A percentile compares a stretch with the other conserved stretches of the same genome.
These are phyloP conservation scores for Bucco capensis DNA, from an alignment of 2,113 vertebrate genomes.

Conservation along the genomic window DNA sequence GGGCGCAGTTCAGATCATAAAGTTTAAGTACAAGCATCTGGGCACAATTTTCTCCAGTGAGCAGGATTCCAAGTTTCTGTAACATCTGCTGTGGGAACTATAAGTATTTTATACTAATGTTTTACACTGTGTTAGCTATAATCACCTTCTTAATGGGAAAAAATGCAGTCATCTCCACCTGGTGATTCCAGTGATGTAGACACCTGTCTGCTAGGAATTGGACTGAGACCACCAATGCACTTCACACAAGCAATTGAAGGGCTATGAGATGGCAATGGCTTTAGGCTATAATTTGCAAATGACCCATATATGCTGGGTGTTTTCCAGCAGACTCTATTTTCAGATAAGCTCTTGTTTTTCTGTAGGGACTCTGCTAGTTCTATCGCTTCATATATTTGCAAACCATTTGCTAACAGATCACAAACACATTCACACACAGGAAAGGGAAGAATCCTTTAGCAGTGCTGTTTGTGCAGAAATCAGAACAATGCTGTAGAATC, in stretches of 20 bases:
- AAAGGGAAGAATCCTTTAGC: background rate
- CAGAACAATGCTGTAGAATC: background rate
- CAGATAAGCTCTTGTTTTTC: conserved; percentile 22
- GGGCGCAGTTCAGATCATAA: conserved; percentile 47
- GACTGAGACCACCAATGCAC: background rate
- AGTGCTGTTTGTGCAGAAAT: background rate
- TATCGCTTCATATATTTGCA: conserved; percentile 11
- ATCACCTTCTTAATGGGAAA: conserved; percentile 62
- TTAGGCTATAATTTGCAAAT: conserved; percentile 26
- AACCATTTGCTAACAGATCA: conserved; percentile 18
- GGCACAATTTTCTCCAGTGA: conserved; percentile 65
- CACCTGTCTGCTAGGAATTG: conserved; percentile 49
- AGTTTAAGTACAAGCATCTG: conserved; percentile 66
- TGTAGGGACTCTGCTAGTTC: background rate
- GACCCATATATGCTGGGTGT: background rate
- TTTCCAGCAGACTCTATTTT: conserved; percentile 18
- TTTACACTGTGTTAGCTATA: conserved; percentile 62
- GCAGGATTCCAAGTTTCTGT: conserved; percentile 61
- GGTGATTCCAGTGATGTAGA: conserved; percentile 25
- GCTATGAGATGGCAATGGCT: background rate
- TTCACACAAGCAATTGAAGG: background rate
- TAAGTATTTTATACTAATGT: conserved; percentile 64
- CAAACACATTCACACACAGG: background rate
- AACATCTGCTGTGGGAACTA: conserved; percentile 68
- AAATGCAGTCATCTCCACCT: conserved; percentile 62